phyloP scores from a whole-genome alignment of 1,140 invertebrate genomes.

The Spodoptera litura region DNA sequence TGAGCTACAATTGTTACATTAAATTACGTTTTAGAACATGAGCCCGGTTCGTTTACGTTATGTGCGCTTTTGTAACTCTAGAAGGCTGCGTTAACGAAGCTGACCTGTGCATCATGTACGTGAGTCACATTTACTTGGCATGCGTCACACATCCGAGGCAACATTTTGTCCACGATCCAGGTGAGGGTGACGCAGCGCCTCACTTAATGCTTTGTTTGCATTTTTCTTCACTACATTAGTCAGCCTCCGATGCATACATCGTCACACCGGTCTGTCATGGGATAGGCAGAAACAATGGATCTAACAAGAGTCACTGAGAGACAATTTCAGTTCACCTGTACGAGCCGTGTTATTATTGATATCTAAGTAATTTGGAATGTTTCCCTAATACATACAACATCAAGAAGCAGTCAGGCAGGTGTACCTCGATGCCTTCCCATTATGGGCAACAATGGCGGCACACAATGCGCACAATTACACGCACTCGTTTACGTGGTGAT shows the following conservation, averaged over 20 bases:
- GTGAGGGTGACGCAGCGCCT: not conserved
- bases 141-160: not conserved
- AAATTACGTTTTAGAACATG: not conserved
- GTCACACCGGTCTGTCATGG: no score
- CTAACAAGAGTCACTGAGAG: no score
- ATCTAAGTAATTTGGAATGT: not conserved
- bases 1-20: not conserved
- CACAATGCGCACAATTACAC: constrained; percentile 20
- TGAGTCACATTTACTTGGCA: not conserved
- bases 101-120: not conserved
- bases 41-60: not conserved
- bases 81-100: not conserved
- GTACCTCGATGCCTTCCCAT: not conserved
- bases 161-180: not conserved
- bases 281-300: no score
- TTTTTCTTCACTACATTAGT: not conserved
- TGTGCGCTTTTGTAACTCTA: constrained; percentile 13
- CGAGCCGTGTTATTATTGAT: not conserved
- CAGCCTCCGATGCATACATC: no score
- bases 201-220: not conserved
- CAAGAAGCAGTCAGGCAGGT: constrained; percentile 1
- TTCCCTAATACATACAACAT: not conserved
- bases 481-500: constrained; percentile 17
- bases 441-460: not conserved
- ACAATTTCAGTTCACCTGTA: no score